Conservation (phyloP, 2,888 invertebrate genomes). For the Hermodice carunculata region DNA sequence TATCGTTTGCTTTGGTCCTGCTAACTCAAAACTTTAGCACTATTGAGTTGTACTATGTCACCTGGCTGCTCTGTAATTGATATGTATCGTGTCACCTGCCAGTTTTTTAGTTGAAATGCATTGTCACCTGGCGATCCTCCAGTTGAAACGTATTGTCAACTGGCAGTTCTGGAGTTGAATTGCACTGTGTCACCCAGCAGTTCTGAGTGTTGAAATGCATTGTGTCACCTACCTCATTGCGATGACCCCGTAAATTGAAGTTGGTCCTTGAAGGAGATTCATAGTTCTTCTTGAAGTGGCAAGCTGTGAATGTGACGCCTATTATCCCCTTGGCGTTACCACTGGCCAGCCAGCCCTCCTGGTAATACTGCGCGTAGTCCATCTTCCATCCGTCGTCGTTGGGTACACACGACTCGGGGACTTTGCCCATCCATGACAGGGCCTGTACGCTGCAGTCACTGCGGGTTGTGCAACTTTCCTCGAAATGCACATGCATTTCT, state of each 20-base stretch:
- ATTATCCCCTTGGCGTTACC: slow-evolving; percentile 92
- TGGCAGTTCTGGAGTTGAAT: too few relatives aligned
- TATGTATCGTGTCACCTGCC: too few relatives aligned
- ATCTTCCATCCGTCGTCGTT: slow-evolving; percentile 96
- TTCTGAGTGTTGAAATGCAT: too few relatives aligned
- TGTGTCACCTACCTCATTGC: slow-evolving; percentile 89
- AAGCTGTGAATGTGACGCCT: slow-evolving; percentile 96
- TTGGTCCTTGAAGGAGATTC: slow-evolving; percentile 88
- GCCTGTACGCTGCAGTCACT: slow-evolving; percentile 96
- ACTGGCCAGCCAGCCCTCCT: slow-evolving; percentile 97
- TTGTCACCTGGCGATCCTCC: too few relatives aligned
- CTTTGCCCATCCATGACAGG: slow-evolving; percentile 98
- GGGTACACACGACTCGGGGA: slow-evolving; percentile 93
- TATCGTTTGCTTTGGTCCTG: too few relatives aligned
- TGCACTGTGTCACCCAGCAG: too few relatives aligned
- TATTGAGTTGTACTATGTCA: too few relatives aligned
- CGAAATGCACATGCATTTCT: slow-evolving; percentile 96
- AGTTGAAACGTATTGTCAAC: too few relatives aligned
- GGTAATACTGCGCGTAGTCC: slow-evolving; percentile 94
- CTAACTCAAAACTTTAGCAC: too few relatives aligned
- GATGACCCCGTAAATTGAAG: slow-evolving; percentile 96
- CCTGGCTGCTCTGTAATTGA: too few relatives aligned
- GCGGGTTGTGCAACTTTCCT: slow-evolving; percentile 91
- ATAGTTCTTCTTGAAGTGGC: slow-evolving; percentile 84
- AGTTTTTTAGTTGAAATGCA: too few relatives aligned